A percentile compares a stretch with the other conserved stretches of the same genome.
These are phyloP conservation scores for Microcebus tavaratra DNA, from an alignment of 2,113 vertebrate genomes.

Conservation along the genomic window DNA sequence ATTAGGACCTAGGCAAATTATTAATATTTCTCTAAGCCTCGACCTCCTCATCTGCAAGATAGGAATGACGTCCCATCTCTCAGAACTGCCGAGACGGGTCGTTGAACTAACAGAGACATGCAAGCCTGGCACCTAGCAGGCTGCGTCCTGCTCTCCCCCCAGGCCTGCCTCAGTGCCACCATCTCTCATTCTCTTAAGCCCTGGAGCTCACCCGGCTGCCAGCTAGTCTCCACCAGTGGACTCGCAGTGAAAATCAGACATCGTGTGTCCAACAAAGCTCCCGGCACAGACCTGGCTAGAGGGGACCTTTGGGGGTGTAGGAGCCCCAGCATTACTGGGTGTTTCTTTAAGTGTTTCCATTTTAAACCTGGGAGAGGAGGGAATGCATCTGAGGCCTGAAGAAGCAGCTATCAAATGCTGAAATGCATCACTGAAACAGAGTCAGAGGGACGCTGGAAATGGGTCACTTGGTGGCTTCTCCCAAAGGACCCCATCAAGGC, in stretches of 20 bases:
- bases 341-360: background rate
- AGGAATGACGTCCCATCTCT: background rate
- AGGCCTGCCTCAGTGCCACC: background rate
- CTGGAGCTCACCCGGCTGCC: background rate
- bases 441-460: background rate
- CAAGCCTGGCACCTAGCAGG: too few relatives aligned
- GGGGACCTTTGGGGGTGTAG: background rate
- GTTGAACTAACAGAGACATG: background rate
- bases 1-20: background rate
- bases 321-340: background rate
- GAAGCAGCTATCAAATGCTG: background rate
- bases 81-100: background rate
- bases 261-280: background rate
- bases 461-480: too few relatives aligned
- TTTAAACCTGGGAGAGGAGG: background rate
- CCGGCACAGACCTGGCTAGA: too few relatives aligned
- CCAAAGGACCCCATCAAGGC: background rate
- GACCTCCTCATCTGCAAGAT: background rate
- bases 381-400: background rate
- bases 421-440: background rate
- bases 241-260: background rate
- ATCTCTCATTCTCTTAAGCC: background rate
- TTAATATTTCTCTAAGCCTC: background rate
- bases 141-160: background rate
- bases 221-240: background rate